Evolutionary conservation across 2,888 invertebrate genomes (phyloP), one percentile per base, ranked within the genome.

Genomic region (Volucella bombylans): DNA sequence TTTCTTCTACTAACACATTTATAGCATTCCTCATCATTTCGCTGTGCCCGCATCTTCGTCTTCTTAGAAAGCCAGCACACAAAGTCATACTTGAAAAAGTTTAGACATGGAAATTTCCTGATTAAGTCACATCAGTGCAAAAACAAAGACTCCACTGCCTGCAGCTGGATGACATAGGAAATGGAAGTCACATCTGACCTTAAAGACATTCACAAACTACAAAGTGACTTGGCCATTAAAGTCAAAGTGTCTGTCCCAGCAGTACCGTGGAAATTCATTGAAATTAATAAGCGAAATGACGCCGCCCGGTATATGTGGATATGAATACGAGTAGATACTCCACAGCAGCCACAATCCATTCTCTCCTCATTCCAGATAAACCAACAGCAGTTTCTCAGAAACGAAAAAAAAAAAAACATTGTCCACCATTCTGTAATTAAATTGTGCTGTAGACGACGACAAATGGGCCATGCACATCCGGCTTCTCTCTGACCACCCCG

Each of bases 401-500:
- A n/a, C 11, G 45, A 39, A 38, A 47, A 1, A 39, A 54, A 14
- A 39, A 15, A 49, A 55, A 39, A 55, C 43, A 38, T 47, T n/a
- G 47, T 39, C 14, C 23, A 43, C 64, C 65, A 65, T 18, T 65
- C 43, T 67, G 82, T 82, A 82, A 78, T 82, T 73, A 82, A 82
- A 73, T 69, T 68, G 69, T 69, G 57, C 64, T 72, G 68, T 50
- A 49, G 65, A 65, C 65, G 38, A 64, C 57, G 62, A 8, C 73
- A 78, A 78, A 82, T 78, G 68, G 72, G 64, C 54, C 52, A 69
- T 78, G 68, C 59, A 82, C 78, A 82, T 82, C 82, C 82, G 82
- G 78, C 64, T 23, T n/a, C 31, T 31, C 57, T 55, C 49, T 64
- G 82, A 73, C 82, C 82, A 81, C 82, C 79, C 82, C 73, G 67